Percentiles rank a stretch among this genome's conserved stretches.
These are phyloP conservation scores for Troilus luridus DNA, from an alignment of 2,888 invertebrate genomes.

Conservation along the genomic window DNA sequence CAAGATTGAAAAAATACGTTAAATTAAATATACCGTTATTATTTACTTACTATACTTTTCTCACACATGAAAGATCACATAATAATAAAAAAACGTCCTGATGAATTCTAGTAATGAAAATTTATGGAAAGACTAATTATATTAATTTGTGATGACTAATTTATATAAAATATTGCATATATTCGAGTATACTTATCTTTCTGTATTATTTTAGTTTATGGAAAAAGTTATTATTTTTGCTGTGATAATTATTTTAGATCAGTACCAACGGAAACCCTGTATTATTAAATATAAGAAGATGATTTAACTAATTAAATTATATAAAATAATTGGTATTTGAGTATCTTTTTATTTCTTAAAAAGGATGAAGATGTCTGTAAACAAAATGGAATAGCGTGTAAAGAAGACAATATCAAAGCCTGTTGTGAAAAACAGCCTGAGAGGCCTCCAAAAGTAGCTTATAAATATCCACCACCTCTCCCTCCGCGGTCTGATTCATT, in stretches of 20 bases:
- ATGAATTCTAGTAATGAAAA: too few species aligned
- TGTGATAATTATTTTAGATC: too few species aligned
- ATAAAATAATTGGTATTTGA: neutral
- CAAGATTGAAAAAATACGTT: too few species aligned
- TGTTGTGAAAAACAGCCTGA: slow-evolving; percentile 60
- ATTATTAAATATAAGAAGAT: neutral
- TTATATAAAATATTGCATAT: neutral
- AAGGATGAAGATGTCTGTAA: slow-evolving; percentile 55
- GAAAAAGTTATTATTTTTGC: too few species aligned
- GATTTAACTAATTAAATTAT: neutral
- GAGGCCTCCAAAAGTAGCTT: slow-evolving; percentile 66
- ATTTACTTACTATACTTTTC: too few species aligned
- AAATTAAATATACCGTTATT: too few species aligned
- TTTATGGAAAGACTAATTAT: neutral
- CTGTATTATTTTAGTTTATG: too few species aligned
- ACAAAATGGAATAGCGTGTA: slow-evolving; percentile 35
- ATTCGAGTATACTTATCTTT: too few species aligned
- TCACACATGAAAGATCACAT: too few species aligned
- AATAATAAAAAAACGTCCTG: too few species aligned
- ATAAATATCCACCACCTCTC: slow-evolving; percentile 70
- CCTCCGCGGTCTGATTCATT: slow-evolving; percentile 72
- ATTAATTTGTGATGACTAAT: too few species aligned
- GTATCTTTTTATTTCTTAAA: neutral
- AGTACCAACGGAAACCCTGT: too few species aligned
- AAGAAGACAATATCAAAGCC: slow-evolving; percentile 62